phyloP scores from a whole-genome alignment of 2,888 invertebrate species.

The Myopa tessellatipennis region DNA sequence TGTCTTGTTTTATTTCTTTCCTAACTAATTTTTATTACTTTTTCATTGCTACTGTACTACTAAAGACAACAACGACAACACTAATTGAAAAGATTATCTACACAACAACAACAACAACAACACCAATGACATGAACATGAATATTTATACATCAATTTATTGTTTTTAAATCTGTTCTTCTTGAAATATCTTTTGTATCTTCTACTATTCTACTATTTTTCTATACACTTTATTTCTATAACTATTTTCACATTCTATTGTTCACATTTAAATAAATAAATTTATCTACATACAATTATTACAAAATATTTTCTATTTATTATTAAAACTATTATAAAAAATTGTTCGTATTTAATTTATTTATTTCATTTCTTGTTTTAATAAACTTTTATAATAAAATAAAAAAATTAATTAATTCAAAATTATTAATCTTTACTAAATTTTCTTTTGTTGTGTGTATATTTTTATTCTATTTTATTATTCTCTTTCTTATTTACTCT shows the following conservation, averaged over 20 bases:
- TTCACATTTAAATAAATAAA: not conserved
- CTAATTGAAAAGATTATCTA: too few relatives aligned
- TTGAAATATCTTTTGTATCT: not conserved
- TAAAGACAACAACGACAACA: not conserved
- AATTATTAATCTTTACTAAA: not conserved
- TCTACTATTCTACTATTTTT: not conserved
- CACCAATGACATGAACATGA: not conserved
- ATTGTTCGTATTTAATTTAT: not conserved
- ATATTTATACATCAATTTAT: not conserved
- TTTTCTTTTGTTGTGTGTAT: too few relatives aligned
- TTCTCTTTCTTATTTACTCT: not conserved
- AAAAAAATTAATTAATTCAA: not conserved
- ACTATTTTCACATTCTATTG: not conserved
- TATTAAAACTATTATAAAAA: not conserved
- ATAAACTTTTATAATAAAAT: not conserved
- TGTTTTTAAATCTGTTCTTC: not conserved
- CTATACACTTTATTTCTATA: not conserved
- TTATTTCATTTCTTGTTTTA: not conserved
- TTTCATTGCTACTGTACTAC: not conserved
- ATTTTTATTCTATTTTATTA: too few relatives aligned
- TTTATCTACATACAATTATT: not conserved
- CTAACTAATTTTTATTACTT: slow-evolving; percentile 26
- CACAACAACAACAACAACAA: too few relatives aligned
- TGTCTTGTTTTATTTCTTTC: not conserved
- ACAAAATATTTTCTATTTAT: not conserved